Evolutionary conservation across 2,888 invertebrate genomes (phyloP), one percentile per base, ranked within the genome.

Genomic region (Strigamia transsilvanica): DNA sequence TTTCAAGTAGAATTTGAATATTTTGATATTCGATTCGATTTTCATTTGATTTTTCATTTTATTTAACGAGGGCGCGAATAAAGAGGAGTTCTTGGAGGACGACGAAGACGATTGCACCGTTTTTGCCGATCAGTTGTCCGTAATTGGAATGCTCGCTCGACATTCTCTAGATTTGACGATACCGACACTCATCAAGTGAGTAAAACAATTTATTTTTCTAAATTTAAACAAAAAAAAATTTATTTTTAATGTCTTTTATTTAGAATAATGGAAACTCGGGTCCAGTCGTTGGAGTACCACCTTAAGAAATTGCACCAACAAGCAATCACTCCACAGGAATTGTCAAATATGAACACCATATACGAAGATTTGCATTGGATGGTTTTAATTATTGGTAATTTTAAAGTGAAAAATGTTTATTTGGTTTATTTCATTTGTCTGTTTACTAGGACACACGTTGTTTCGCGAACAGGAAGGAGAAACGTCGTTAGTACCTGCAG

Each of bases 301-400:
- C 86, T 91, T 42, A 87, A 88, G 83, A 85, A 87, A 80, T 85
- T 88, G n/a, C 87, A 87, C 82, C 86, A 87, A 82, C 84, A 86
- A 81, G 83, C 86, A 78, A 84, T 85, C n/a, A 84, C 85, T 41
- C 84, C 84, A 42, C 84, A 85, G 82, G 85, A 85, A 34, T 84
- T 85, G 15, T 85, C 86, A 23, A 83, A 90, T 82, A 87, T 94
- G 38, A 90, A 92, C 83, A 90, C 90, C 80, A 88, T 96, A 42
- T 95, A 94, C 86, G 97, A 97, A 89, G 96, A 97, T 88, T 88
- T 97, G 27, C 96, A 97, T 87, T 97, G 97, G 97, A 91, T 94
- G 38, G 88, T 96, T 34, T 91, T 97, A 86, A 92, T 97, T 81
- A 86, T 90, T 79, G 89, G 90, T 88, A 82, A 46, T 46, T 46